Evolutionary conservation across 2,888 invertebrate species (phyloP).

Genomic region (Caenorhabditis becei): DNA sequence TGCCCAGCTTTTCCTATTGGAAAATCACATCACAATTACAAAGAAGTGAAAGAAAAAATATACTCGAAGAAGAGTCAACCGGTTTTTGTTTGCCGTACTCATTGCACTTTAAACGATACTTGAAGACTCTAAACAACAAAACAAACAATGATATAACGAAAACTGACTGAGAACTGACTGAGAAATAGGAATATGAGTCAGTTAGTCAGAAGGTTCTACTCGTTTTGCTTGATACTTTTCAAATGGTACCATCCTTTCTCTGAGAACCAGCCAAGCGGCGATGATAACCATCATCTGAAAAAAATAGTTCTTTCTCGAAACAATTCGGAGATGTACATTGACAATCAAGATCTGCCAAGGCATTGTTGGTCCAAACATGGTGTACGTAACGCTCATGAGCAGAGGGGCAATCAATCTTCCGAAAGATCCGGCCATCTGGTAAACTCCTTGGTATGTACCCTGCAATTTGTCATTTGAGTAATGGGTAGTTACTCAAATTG

Average conservation of each 20-base stretch:
- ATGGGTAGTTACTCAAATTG: background rate
- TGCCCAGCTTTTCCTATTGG: slow-evolving; percentile 14
- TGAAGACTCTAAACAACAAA: slow-evolving; percentile 18
- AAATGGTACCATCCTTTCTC: slow-evolving; percentile 54
- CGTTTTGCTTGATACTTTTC: slow-evolving; percentile 31
- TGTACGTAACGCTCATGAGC: slow-evolving; percentile 49
- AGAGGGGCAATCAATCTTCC: slow-evolving; percentile 60
- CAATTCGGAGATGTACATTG: slow-evolving; percentile 15
- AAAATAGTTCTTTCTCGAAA: background rate
- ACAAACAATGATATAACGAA: background rate
- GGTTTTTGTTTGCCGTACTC: slow-evolving; percentile 42
- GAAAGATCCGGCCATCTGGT: slow-evolving; percentile 64
- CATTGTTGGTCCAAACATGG: slow-evolving; percentile 43
- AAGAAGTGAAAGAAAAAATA: slow-evolving; percentile 1
- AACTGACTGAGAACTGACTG: too few species aligned
- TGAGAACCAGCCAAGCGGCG: slow-evolving; percentile 46
- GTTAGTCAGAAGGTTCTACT: slow-evolving; percentile 13
- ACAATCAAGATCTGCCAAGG: slow-evolving; percentile 57
- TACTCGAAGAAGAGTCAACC: slow-evolving; percentile 29
- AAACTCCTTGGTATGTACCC: slow-evolving; percentile 69
- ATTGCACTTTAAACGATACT: slow-evolving; percentile 39
- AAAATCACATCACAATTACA: slow-evolving; percentile 19
- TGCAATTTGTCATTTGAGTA: slow-evolving; percentile 1
- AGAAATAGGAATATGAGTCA: background rate
- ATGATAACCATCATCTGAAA: slow-evolving; percentile 43